Evolutionary conservation across 1,140 invertebrate genomes (phyloP).

Genomic region (Uloborus diversus): DNA sequence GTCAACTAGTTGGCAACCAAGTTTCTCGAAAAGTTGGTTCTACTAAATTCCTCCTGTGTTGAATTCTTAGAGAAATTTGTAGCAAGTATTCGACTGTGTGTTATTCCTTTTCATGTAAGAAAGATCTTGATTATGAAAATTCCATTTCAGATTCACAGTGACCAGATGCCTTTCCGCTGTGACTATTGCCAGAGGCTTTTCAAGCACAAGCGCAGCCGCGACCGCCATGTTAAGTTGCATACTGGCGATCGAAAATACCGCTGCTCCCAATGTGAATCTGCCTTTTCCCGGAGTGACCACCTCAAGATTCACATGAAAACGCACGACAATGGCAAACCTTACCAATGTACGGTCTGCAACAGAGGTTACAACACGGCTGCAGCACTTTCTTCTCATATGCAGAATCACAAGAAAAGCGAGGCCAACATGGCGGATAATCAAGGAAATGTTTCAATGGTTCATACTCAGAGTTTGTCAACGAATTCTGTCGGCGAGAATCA

Average conservation of each 20-base stretch:
- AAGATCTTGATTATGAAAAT: too few relatives aligned
- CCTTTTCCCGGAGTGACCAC: constrained; percentile 94
- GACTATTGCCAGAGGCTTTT: constrained; percentile 90
- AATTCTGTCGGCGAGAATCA: too few relatives aligned
- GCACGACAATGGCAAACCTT: constrained; percentile 91
- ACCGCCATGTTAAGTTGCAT: constrained; percentile 94
- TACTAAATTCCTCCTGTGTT: too few relatives aligned
- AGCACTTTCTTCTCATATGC: constrained; percentile 91
- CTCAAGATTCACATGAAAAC: constrained; percentile 96
- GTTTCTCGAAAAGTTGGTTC: too few relatives aligned
- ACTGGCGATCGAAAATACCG: constrained; percentile 94
- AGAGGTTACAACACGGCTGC: constrained; percentile 91
- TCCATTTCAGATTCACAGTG: constrained; percentile 63
- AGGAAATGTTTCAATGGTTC: background rate
- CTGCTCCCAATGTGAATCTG: constrained; percentile 89
- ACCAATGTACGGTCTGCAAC: constrained; percentile 90
- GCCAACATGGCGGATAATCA: background rate
- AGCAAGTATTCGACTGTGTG: too few relatives aligned
- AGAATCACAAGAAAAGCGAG: constrained; percentile 76
- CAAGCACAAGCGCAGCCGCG: constrained; percentile 93
- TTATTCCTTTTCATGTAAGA: too few relatives aligned
- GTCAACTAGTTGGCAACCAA: too few relatives aligned
- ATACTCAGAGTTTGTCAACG: too few relatives aligned
- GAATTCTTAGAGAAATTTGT: too few relatives aligned
- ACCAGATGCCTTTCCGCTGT: constrained; percentile 90